phyloP scores from a whole-genome alignment of 2,797 vertebrate genomes.

The Halcyon leucocephala region DNA sequence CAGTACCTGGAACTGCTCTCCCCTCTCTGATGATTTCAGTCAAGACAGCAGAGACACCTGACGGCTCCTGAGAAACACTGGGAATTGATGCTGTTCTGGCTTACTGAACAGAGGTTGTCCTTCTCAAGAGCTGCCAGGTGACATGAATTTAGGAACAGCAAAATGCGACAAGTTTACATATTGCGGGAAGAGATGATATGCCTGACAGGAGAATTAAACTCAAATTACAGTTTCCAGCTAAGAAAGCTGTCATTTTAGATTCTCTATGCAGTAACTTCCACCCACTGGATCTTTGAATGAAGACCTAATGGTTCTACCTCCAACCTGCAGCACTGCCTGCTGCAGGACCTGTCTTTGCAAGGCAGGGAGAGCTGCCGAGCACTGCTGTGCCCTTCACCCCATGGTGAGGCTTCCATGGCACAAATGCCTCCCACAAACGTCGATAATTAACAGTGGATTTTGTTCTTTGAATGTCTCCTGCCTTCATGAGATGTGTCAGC shows the following conservation, averaged over 20 bases:
- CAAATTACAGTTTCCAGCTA: background rate
- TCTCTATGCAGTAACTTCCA: background rate
- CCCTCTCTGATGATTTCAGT: background rate
- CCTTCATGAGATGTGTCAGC: background rate
- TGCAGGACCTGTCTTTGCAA: background rate
- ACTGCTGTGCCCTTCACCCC: fast-evolving
- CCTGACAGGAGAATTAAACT: background rate
- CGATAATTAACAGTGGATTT: slow-evolving; percentile 9
- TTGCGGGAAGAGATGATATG: background rate
- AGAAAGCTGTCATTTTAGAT: background rate
- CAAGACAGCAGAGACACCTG: background rate
- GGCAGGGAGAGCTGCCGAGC: background rate
- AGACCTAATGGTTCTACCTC: background rate
- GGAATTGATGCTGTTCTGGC: background rate
- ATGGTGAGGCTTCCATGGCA: background rate
- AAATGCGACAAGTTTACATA: background rate
- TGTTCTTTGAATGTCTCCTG: background rate
- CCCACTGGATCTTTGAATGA: background rate
- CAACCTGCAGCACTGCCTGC: fast-evolving
- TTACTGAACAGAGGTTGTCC: background rate
- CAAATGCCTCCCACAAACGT: background rate
- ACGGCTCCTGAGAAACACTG: background rate
- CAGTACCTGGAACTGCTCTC: background rate
- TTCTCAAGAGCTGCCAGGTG: background rate
- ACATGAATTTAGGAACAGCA: background rate